Evolutionary conservation across 2,797 vertebrate species (phyloP).

Genomic region (Ctenosaura bakeri): DNA sequence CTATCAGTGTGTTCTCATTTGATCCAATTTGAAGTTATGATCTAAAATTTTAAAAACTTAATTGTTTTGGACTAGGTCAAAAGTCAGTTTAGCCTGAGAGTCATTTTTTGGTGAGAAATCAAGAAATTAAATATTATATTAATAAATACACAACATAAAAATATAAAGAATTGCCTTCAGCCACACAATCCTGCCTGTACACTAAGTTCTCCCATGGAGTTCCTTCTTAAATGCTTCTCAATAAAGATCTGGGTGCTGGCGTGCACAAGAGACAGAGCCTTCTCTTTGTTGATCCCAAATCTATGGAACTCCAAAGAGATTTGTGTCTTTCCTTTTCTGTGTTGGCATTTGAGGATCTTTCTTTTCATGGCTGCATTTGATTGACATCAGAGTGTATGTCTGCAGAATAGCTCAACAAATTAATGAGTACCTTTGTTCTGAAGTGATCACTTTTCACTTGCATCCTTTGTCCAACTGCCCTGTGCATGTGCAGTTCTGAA

Average conservation of each 20-base stretch:
- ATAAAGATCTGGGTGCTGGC: neutral
- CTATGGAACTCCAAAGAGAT: neutral
- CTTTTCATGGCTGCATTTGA: neutral
- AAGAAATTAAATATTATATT: no score
- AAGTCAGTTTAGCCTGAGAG: no score
- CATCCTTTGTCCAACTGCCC: neutral
- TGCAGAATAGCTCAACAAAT: neutral
- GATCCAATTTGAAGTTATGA: neutral
- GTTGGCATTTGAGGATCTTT: neutral
- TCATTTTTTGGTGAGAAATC: no score
- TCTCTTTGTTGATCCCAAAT: neutral
- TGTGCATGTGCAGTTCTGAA: neutral
- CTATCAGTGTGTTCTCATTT: neutral
- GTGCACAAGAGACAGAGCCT: neutral
- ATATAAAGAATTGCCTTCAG: neutral
- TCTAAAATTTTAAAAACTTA: neutral
- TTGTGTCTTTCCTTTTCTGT: neutral
- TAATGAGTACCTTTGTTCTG: neutral
- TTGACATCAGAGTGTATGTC: neutral
- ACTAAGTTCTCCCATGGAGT: neutral
- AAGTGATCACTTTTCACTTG: neutral
- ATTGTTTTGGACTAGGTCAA: no score
- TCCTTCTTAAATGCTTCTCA: no score
- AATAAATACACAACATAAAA: no score
- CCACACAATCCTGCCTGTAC: neutral